Percentiles rank a stretch among this genome's conserved stretches.
These are phyloP conservation scores for Danionella cerebrum DNA, from an alignment of 2,113 vertebrate genomes.

Conservation along the genomic window DNA sequence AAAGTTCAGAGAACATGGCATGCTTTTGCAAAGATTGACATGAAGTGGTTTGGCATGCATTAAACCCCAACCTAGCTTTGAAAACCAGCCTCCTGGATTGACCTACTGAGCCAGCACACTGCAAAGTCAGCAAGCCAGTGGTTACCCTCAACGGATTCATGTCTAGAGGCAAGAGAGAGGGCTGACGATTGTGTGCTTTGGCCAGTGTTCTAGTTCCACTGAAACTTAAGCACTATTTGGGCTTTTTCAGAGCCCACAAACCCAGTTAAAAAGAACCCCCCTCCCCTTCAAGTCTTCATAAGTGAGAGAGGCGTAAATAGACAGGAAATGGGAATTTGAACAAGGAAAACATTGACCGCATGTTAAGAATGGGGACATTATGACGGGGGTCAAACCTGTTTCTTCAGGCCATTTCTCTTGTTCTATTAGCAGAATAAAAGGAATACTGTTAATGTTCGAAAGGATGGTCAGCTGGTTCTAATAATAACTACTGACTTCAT, in stretches of 20 bases:
- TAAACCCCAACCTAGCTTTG: background rate
- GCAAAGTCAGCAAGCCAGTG: constrained; percentile 28
- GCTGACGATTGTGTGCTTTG: constrained; percentile 3
- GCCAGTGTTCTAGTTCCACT: background rate
- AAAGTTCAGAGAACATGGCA: background rate
- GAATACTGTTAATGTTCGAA: constrained; percentile 34
- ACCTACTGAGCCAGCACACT: background rate
- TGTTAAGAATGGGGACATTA: background rate
- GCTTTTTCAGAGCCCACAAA: constrained; percentile 4
- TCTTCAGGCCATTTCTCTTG: background rate
- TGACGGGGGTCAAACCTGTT: constrained; percentile 15
- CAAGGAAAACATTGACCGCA: background rate
- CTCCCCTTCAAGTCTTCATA: constrained; percentile 3
- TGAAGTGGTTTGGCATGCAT: background rate
- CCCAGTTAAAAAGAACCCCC: constrained; percentile 1
- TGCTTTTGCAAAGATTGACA: background rate
- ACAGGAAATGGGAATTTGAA: constrained; percentile 12
- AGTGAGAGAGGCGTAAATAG: background rate
- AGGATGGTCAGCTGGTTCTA: constrained; percentile 51
- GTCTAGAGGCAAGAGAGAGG: background rate
- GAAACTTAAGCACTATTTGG: constrained; percentile 22
- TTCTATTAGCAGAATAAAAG: constrained; percentile 30
- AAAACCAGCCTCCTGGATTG: background rate
- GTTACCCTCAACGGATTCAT: constrained; percentile 18
- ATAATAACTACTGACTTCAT: constrained; percentile 64